These are phyloP conservation scores for Myotis lucifugus DNA, from an alignment of 2,113 vertebrate genomes.

Conservation along the genomic window DNA sequence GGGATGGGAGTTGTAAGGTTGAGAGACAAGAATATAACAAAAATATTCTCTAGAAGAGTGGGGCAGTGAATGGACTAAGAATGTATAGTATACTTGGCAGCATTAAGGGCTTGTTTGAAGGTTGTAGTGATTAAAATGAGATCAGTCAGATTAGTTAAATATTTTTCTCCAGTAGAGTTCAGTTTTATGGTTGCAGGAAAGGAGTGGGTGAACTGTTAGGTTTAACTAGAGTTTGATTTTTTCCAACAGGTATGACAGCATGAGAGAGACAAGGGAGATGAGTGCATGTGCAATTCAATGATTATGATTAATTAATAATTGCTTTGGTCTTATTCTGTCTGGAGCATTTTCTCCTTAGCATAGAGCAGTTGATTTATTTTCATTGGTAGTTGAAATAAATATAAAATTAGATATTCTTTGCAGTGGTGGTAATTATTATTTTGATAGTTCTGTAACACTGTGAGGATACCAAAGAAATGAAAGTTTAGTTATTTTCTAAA, in stretches of 20 bases:
- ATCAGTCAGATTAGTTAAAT: not conserved
- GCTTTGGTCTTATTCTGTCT: not conserved
- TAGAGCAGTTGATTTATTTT: not conserved
- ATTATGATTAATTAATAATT: not conserved
- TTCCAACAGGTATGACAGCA: not conserved
- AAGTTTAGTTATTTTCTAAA: not conserved
- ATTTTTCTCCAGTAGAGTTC: slow-evolving; percentile 22
- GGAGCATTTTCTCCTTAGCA: not conserved
- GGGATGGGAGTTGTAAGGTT: not conserved
- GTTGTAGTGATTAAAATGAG: not conserved
- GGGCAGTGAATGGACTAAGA: not conserved
- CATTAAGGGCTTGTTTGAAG: not conserved
- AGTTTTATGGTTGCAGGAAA: not conserved
- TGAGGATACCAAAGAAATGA: not conserved
- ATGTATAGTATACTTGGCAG: not conserved
- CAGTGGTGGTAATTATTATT: not conserved
- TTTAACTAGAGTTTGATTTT: not conserved
- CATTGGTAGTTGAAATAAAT: not conserved
- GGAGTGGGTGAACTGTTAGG: not conserved
- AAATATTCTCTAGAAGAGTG: not conserved
- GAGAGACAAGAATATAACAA: not conserved
- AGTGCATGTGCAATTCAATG: not conserved
- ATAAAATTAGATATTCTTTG: not conserved
- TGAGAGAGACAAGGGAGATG: not conserved
- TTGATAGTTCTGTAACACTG: not conserved